These are phyloP conservation scores for Okapia johnstoni DNA, from an alignment of 2,113 vertebrate genomes.

Conservation along the genomic window DNA sequence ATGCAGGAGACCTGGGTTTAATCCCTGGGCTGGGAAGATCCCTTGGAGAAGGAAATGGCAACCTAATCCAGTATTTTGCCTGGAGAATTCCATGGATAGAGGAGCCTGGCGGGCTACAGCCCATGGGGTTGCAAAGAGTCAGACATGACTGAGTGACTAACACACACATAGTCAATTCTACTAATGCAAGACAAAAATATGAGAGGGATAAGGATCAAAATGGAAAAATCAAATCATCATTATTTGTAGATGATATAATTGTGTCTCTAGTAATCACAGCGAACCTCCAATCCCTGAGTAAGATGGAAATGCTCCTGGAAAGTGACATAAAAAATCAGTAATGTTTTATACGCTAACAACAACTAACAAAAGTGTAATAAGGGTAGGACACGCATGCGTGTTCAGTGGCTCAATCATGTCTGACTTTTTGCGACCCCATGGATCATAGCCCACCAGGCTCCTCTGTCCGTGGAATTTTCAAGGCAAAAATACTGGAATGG, in stretches of 20 bases:
- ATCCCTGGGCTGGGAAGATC: neutral
- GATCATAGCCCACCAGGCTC: neutral
- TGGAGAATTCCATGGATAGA: neutral
- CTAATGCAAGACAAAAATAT: neutral
- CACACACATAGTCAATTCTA: neutral
- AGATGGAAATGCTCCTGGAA: neutral
- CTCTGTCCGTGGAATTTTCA: neutral
- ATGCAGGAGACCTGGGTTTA: fast-evolving
- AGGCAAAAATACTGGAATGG: neutral
- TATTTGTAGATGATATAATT: neutral
- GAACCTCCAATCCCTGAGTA: neutral
- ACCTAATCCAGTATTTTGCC: neutral
- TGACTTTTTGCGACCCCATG: neutral
- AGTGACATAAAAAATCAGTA: neutral
- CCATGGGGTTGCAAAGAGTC: neutral
- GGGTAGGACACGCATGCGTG: neutral
- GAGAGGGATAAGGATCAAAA: neutral
- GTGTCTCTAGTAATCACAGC: neutral
- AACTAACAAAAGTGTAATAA: neutral
- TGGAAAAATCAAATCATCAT: neutral
- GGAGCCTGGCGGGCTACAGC: neutral
- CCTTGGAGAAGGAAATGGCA: neutral
- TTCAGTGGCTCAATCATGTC: neutral
- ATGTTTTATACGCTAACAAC: neutral
- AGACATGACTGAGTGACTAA: neutral